phyloP scores from a whole-genome alignment of 2,797 vertebrate genomes.

The Rhinoraja longicauda region DNA sequence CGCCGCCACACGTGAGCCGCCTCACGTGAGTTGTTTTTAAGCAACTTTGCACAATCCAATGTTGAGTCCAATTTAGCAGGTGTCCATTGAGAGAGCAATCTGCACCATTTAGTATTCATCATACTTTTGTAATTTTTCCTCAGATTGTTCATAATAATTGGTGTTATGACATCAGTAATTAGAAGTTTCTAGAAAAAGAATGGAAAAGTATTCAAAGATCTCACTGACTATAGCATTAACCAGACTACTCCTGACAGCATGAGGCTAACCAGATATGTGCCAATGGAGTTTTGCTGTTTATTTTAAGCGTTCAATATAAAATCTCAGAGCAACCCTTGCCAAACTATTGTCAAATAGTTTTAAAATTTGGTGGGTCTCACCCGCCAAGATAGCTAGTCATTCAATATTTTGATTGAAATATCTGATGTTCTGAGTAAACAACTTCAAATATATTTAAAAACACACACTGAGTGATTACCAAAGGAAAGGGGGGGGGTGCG shows the following conservation, averaged over 20 bases:
- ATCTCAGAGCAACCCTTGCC: neutral
- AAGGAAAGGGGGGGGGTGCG: neutral
- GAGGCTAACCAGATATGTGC: neutral
- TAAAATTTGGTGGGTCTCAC: neutral
- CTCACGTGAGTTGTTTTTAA: too few species aligned
- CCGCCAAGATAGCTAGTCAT: neutral
- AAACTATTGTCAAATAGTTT: neutral
- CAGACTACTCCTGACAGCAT: neutral
- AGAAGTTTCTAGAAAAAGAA: neutral
- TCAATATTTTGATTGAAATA: neutral
- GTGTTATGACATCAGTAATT: neutral
- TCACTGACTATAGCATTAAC: conserved; percentile 3
- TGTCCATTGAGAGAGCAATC: neutral
- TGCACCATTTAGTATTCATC: neutral
- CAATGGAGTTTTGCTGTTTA: neutral
- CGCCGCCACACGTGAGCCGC: too few species aligned
- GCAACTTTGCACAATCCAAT: neutral
- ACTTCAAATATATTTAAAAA: neutral
- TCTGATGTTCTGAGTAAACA: neutral
- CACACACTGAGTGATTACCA: neutral
- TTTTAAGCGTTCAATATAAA: neutral
- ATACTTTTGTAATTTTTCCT: neutral
- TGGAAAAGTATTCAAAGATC: neutral
- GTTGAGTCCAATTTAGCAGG: neutral
- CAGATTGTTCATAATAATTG: neutral